Base-by-base conservation (phyloP, 2,888 invertebrate genomes). In the Tenthredo mesomela region DNA sequence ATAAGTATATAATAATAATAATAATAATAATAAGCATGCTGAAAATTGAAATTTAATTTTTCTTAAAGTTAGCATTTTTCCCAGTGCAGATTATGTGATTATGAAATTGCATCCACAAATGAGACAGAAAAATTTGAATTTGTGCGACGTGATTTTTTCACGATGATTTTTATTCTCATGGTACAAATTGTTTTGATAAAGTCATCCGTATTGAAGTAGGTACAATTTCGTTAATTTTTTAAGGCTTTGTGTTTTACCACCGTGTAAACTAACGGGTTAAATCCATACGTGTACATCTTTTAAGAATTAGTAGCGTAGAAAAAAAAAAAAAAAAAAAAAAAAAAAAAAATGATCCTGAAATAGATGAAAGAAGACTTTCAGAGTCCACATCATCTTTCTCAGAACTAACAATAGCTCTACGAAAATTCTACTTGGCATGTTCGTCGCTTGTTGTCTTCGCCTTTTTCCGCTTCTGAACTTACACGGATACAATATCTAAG, bases 401-500 rank as follows among this genome's bases (percentile, higher is more conserved):
- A 15, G 67, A 33, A 67, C 67, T 67, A 67, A 67, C 67, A 33
- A 67, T 67, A 67, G 67, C 33, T 67, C 5, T 67, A 33, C 18
- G 67, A 67, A 67, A 67, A 67, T 67, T 33, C 33, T 67, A 67
- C 67, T 67, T 61, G 61, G 61, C 67, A 33, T 67, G 6, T 67
- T 29, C 9, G 12, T 67, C 6, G 33, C 67, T 67, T 67, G 29
- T 67, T 67, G 29, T 67, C 67, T 67, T 67, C 67, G 33, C 10
- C 29, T 33, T 33, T 33, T 33, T 33, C 67, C 67, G 33, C 67
- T 18, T 33, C 67, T 67, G 33, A 61, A 61, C 21, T 2, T 3
- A 61, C 61, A 10, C 61, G 7, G 1, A 50, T 6, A n/a, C 6
- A 54, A 54, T n/a, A n/a, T 33, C 0, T n/a, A 54, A n/a, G 18